A percentile compares a stretch with the other conserved stretches of the same genome.
Evolutionary conservation across 2,888 invertebrate genomes (phyloP).

Genomic region (Endotricha flammealis): DNA sequence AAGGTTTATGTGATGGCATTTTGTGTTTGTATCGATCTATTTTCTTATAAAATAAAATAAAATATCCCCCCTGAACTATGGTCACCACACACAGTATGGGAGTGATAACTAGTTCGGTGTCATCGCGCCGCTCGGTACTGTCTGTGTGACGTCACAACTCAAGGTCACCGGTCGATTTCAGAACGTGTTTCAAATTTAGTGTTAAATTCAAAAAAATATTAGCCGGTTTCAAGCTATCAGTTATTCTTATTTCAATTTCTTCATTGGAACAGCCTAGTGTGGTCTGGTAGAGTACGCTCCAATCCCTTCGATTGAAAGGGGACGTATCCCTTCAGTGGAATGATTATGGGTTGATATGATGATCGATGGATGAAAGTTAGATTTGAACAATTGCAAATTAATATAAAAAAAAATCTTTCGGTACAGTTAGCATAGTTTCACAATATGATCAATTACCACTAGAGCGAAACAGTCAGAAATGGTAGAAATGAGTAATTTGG

Average conservation of each 20-base stretch:
- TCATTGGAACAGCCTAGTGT: no score
- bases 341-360: no score
- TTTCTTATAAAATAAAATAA: no score
- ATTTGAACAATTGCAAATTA: not conserved
- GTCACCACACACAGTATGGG: slow-evolving; percentile 19
- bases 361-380: no score
- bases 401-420: not conserved
- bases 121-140: slow-evolving; percentile 19
- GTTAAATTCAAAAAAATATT: no score
- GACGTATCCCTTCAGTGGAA: no score
- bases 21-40: no score
- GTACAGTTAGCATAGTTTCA: slow-evolving; percentile 21
- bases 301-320: no score
- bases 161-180: slow-evolving; percentile 19
- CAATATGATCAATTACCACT: slow-evolving; percentile 30
- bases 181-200: not conserved
- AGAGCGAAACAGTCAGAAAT: slow-evolving; percentile 23
- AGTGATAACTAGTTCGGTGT: slow-evolving; percentile 21
- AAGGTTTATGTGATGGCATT: no score
- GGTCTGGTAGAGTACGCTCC: no score
- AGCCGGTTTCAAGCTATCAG: no score
- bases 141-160: slow-evolving; percentile 19
- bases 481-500: slow-evolving; percentile 59
- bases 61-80: not conserved
- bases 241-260: no score